These are phyloP conservation scores for Palythoa caribaeorum DNA, from an alignment of 92 coral and sea anemone species.

Conservation along the genomic window DNA sequence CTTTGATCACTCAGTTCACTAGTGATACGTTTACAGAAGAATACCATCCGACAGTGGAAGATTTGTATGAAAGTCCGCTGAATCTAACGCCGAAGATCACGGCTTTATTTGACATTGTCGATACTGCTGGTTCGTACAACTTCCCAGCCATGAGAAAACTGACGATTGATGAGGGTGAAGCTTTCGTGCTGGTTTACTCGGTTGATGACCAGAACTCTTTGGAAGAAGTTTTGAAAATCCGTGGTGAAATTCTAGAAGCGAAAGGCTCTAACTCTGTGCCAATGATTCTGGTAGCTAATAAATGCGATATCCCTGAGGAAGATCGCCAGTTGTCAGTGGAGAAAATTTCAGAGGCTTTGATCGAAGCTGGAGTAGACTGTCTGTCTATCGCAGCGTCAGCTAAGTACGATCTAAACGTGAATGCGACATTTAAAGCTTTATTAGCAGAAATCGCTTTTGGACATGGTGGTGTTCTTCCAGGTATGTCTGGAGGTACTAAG, in stretches of 20 bases:
- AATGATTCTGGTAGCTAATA: slow-evolving; percentile 92
- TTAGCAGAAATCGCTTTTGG: slow-evolving; percentile 85
- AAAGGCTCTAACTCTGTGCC: slow-evolving; percentile 84
- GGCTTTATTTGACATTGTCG: slow-evolving; percentile 86
- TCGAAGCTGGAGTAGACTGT: slow-evolving; percentile 71
- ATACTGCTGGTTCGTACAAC: slow-evolving; percentile 95
- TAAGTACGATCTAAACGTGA: slow-evolving; percentile 74
- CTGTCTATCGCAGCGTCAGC: slow-evolving; percentile 84
- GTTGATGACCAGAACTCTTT: slow-evolving; percentile 78
- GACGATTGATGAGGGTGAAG: slow-evolving; percentile 87
- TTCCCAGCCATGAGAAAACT: slow-evolving; percentile 98
- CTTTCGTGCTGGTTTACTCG: slow-evolving; percentile 88
- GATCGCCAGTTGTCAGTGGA: slow-evolving; percentile 56
- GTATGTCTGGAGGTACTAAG: not conserved
- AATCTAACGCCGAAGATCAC: slow-evolving; percentile 81
- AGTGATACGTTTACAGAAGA: slow-evolving; percentile 71
- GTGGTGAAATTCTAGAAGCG: slow-evolving; percentile 80
- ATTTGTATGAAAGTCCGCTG: slow-evolving; percentile 86
- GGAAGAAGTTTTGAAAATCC: slow-evolving; percentile 80
- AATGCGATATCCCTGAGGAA: slow-evolving; percentile 83
- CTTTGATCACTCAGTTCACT: slow-evolving; percentile 82
- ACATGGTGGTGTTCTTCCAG: slow-evolving; percentile 32
- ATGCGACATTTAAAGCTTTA: slow-evolving; percentile 78
- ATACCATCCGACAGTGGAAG: slow-evolving; percentile 91
- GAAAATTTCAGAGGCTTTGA: slow-evolving; percentile 54